These are phyloP conservation scores for Acanthoscelides obtectus DNA, from an alignment of 2,888 invertebrate species.

Conservation along the genomic window DNA sequence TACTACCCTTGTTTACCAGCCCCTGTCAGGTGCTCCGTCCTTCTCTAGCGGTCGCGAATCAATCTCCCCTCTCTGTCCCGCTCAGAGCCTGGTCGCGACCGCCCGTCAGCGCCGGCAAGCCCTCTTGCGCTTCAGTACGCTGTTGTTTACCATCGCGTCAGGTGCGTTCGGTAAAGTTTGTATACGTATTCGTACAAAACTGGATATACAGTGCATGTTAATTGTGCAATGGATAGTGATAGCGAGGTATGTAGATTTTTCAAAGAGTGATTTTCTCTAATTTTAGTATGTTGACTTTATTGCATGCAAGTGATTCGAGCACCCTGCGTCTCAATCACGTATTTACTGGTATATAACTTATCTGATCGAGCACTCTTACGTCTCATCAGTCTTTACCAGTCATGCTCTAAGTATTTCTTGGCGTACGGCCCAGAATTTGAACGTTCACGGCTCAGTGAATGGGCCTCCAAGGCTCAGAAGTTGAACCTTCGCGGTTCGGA, in stretches of 20 bases:
- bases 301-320: neutral
- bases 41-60: neutral
- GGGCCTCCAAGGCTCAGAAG: too few relatives aligned
- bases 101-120: neutral
- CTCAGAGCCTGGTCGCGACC: neutral
- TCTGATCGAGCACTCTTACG: too few relatives aligned
- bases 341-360: too few relatives aligned
- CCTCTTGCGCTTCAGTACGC: neutral
- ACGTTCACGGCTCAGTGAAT: too few relatives aligned
- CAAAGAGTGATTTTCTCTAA: too few relatives aligned
- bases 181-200: too few relatives aligned
- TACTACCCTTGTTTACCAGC: neutral
- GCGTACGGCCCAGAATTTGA: too few relatives aligned
- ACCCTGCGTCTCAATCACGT: neutral
- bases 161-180: neutral
- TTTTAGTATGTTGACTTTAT: neutral
- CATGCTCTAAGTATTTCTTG: too few relatives aligned
- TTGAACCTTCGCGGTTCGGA: too few relatives aligned
- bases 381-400: too few relatives aligned
- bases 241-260: neutral
- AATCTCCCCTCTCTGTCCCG: too few relatives aligned
- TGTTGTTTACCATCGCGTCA: neutral
- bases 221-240: neutral
- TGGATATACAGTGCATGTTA: too few relatives aligned
- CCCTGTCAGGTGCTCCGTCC: neutral